Conservation (phyloP, 2,113 vertebrate genomes). For the human (Homo sapiens) region DNA sequence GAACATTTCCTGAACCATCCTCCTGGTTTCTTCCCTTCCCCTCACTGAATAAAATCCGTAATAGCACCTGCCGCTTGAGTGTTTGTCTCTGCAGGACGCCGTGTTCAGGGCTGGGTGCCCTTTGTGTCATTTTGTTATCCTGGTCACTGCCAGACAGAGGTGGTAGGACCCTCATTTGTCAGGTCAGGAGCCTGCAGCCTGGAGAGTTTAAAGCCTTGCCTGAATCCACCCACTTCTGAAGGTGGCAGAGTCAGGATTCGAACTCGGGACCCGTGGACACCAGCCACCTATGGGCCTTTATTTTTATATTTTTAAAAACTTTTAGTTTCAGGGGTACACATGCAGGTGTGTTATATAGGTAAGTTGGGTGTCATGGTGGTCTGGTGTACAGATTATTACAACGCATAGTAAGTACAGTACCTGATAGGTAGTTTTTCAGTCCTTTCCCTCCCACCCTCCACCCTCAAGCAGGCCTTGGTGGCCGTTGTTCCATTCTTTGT, state of each 20-base stretch:
- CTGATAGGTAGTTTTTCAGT: too few species aligned
- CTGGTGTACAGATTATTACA: too few species aligned
- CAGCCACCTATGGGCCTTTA: too few species aligned
- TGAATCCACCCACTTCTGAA: fast-evolving
- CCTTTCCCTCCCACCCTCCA: too few species aligned
- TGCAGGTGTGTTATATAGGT: too few species aligned
- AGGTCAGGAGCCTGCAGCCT: background rate
- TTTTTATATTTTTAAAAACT: too few species aligned
- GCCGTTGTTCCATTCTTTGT: too few species aligned
- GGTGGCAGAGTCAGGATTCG: background rate
- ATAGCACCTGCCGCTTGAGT: background rate
- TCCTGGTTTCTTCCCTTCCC: background rate
- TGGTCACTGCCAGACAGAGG: background rate
- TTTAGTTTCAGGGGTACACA: too few species aligned
- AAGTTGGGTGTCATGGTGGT: too few species aligned
- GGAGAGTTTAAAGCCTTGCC: background rate
- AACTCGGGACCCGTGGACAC: background rate
- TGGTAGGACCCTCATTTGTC: too few species aligned
- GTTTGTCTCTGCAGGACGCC: fast-evolving
- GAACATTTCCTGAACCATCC: background rate
- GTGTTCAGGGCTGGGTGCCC: fast-evolving
- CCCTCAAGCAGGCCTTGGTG: too few species aligned
- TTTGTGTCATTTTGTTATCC: background rate
- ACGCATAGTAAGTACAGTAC: too few species aligned
- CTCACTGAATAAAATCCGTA: background rate